Evolutionary conservation across 2,888 invertebrate species (phyloP).

Genomic region (Acanthosepion esculentum): DNA sequence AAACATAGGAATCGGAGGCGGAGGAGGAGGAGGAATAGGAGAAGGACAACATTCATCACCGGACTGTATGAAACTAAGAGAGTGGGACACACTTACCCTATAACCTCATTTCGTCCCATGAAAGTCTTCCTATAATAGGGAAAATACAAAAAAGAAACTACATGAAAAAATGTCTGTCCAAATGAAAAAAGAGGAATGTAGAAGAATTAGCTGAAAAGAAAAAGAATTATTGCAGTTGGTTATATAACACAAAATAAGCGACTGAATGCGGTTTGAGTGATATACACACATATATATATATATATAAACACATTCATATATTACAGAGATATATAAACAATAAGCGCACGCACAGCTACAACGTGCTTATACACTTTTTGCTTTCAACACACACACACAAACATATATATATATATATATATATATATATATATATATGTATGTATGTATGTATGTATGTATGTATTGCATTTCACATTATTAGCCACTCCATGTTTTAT

Average conservation of each 20-base stretch:
- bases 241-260: not conserved
- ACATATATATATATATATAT: too few species aligned
- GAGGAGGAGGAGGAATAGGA: not conserved
- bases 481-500: too few species aligned
- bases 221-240: not conserved
- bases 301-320: not conserved
- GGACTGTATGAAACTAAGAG: not conserved
- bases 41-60: not conserved
- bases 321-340: not conserved
- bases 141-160: not conserved
- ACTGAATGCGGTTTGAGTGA: not conserved
- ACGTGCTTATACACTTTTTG: too few species aligned
- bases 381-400: too few species aligned
- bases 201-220: not conserved
- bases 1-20: not conserved
- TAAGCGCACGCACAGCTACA: too few species aligned
- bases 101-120: slow-evolving; percentile 33
- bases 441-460: too few species aligned
- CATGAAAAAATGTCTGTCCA: not conserved
- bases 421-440: too few species aligned
- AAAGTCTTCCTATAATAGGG: slow-evolving; percentile 12
- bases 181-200: not conserved
- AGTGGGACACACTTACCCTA: not conserved
- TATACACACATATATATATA: not conserved
- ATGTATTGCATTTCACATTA: too few species aligned